phyloP scores from a whole-genome alignment of 2,797 vertebrate species.

The Catostomus latipinnis region DNA sequence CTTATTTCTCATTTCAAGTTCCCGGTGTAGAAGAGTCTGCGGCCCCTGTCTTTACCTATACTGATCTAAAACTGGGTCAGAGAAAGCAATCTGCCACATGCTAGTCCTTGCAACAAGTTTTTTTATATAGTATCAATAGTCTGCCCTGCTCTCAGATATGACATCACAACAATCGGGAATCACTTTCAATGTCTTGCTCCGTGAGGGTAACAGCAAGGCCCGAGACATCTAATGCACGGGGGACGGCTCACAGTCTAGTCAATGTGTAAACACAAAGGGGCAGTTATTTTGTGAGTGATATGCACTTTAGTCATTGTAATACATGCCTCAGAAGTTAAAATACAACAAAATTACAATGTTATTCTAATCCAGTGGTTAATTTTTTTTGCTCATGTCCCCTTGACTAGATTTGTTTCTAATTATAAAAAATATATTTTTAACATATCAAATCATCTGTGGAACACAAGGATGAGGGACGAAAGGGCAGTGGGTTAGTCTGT shows the following conservation, averaged over 20 bases:
- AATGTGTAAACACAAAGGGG: slow-evolving; percentile 24
- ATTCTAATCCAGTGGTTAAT: neutral
- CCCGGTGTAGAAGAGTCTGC: slow-evolving; percentile 78
- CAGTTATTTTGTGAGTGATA: slow-evolving; percentile 10
- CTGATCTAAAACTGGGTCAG: slow-evolving; percentile 64
- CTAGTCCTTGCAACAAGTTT: slow-evolving; percentile 75
- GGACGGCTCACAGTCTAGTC: slow-evolving; percentile 4
- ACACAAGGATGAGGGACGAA: too few relatives aligned
- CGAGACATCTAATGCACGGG: slow-evolving; percentile 3
- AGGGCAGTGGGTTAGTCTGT: too few relatives aligned
- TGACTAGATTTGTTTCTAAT: too few relatives aligned
- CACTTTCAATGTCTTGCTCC: slow-evolving; percentile 69
- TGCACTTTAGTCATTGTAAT: slow-evolving; percentile 26
- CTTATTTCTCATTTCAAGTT: slow-evolving; percentile 85
- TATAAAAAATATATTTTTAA: too few relatives aligned
- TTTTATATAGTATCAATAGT: slow-evolving; percentile 73
- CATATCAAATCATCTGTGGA: too few relatives aligned
- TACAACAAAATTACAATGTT: slow-evolving; percentile 21
- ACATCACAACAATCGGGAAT: slow-evolving; percentile 80
- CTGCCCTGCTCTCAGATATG: slow-evolving; percentile 74
- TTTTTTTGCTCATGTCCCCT: too few relatives aligned
- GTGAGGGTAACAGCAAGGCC: slow-evolving; percentile 25
- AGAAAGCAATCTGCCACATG: slow-evolving; percentile 80
- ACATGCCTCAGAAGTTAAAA: slow-evolving; percentile 12
- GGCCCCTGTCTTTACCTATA: slow-evolving; percentile 81